A percentile compares a stretch with the other conserved stretches of the same genome.
phyloP scores from a whole-genome alignment of 2,113 vertebrate genomes.

The Falco punctatus region DNA sequence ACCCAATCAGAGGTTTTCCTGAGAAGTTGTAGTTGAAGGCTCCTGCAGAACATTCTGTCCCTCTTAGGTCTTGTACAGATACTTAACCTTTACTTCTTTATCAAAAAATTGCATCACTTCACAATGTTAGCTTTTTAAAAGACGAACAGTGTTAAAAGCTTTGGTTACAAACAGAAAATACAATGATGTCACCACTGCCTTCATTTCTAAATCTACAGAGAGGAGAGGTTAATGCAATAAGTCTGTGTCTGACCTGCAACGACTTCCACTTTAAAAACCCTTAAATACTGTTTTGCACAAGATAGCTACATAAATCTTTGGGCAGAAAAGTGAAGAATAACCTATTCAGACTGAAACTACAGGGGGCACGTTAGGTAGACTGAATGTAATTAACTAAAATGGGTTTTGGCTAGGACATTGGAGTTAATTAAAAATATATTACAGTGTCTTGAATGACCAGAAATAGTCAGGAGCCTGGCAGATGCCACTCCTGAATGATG shows the following conservation, averaged over 20 bases:
- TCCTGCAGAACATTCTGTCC: not conserved
- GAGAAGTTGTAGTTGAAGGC: not conserved
- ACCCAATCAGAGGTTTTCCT: not conserved
- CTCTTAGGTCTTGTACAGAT: not conserved
- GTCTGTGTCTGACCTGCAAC: not conserved
- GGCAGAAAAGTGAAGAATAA: not conserved
- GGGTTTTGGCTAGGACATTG: not conserved
- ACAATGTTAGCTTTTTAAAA: not conserved
- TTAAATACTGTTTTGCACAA: not conserved
- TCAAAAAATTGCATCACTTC: not conserved
- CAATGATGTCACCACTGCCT: not conserved
- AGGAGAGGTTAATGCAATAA: not conserved
- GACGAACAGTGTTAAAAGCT: not conserved
- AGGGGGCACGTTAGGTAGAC: not conserved
- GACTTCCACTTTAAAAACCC: not conserved
- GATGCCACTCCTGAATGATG: not conserved
- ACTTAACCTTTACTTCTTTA: not conserved
- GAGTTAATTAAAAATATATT: not conserved
- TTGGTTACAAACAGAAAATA: not conserved
- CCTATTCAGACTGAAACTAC: not conserved
- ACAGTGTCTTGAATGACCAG: not conserved
- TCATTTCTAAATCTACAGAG: not conserved
- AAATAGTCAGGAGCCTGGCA: not conserved
- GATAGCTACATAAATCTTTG: not conserved
- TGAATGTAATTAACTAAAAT: slow-evolving; percentile 14